Evolutionary conservation across 2,888 invertebrate genomes (phyloP).

Genomic region (Girardia tigrina): DNA sequence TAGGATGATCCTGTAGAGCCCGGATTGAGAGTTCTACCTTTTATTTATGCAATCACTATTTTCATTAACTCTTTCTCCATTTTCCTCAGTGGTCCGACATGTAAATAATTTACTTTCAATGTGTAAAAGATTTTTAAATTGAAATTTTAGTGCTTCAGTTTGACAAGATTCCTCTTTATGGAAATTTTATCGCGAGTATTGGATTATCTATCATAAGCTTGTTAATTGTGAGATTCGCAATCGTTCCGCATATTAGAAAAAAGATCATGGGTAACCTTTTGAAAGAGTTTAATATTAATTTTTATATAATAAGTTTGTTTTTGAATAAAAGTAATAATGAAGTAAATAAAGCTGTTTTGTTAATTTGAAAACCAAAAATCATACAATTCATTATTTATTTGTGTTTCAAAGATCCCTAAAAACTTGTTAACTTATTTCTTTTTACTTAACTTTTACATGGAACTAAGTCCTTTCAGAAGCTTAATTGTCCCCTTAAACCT

Average conservation of each 20-base stretch:
- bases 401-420: too few relatives aligned
- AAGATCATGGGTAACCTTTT: slow-evolving; percentile 55
- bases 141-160: slow-evolving; percentile 62
- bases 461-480: too few relatives aligned
- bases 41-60: slow-evolving; percentile 80
- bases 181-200: slow-evolving; percentile 60
- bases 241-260: slow-evolving; percentile 68
- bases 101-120: slow-evolving; percentile 53
- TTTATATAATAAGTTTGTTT: too few relatives aligned
- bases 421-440: too few relatives aligned
- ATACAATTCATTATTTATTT: too few relatives aligned
- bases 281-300: too few relatives aligned
- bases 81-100: slow-evolving; percentile 77
- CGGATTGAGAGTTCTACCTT: slow-evolving; percentile 70
- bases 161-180: slow-evolving; percentile 74
- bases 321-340: too few relatives aligned
- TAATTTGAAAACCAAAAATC: too few relatives aligned
- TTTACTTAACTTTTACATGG: too few relatives aligned
- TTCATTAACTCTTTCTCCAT: slow-evolving; percentile 83
- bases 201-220: slow-evolving; percentile 61
- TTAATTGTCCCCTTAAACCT: too few relatives aligned
- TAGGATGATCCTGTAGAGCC: slow-evolving; percentile 63
- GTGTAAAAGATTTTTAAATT: neutral
- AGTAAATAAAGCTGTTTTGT: too few relatives aligned
- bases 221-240: slow-evolving; percentile 60